Base-by-base conservation (phyloP, 2,888 invertebrate genomes). In the Yponomeuta malinellus region DNA sequence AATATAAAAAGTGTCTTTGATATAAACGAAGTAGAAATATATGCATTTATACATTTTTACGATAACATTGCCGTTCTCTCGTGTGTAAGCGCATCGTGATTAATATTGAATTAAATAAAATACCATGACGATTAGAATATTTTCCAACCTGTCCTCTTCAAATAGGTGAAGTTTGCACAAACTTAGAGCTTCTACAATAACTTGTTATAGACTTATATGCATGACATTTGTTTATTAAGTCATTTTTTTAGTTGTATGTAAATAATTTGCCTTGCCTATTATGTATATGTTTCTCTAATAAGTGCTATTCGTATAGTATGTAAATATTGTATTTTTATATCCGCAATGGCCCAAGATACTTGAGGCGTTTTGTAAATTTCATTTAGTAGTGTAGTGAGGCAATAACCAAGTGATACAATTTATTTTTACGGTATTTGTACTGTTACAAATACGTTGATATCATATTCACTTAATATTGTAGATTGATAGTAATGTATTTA, bases 371-470 rank as follows among this genome's bases (percentile, higher is more conserved):
- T 71, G 66, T 68, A 68, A 70, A 72, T 63, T 67, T 68, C 23
- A 23, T 68, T 63, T 67, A 33, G n/a, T 37, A 68, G 23, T 33
- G 67, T 48, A 48, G 65, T 29, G 48, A 68, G 23, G 70, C 29
- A 69, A 69, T 69, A 72, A 71, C 33, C 64, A 69, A 59, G 71
- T 72, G 68, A 66, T 72, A 71, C 15, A 59, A 71, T 73, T 71
- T 73, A 74, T 77, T 79, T 87, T 86, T 87, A 87, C 77, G 79
- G 76, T 78, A 76, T 80, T 74, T 83, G 81, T 82, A 81, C 81
- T 82, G 78, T 79, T 80, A 77, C 78, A 74, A 71, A 6, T 48
- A n/a, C 6, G 68, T 71, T 74, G 71, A 71, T 74, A 76, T 75
- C 71, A 71, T 74, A 76, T 75, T 72, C 69, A 73, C 71, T 76